Evolutionary conservation across 2,888 invertebrate genomes (phyloP).

Genomic region (Hipparchia semele): DNA sequence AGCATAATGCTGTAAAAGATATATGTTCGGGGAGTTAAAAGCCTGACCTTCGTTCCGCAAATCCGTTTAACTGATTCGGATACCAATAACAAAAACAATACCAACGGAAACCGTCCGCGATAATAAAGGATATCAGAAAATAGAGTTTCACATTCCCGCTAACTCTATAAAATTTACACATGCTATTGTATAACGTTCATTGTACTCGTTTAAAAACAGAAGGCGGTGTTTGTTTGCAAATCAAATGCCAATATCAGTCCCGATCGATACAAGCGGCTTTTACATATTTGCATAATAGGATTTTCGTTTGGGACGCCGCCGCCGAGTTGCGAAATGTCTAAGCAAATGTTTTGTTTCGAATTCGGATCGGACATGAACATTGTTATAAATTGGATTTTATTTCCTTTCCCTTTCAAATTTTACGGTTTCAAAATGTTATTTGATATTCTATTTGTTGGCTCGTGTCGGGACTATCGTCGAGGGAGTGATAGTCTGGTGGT

Average conservation of each 20-base stretch:
- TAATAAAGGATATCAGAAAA: slow-evolving; percentile 17
- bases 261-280: slow-evolving; percentile 75
- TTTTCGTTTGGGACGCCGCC: slow-evolving; percentile 54
- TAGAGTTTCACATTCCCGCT: slow-evolving; percentile 8
- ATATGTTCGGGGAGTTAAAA: too few relatives aligned
- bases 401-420: slow-evolving; percentile 20
- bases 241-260: slow-evolving; percentile 75
- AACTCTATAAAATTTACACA: slow-evolving; percentile 20
- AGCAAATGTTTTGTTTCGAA: slow-evolving; percentile 40
- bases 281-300: slow-evolving; percentile 79
- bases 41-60: background rate
- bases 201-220: slow-evolving; percentile 65
- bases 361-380: slow-evolving; percentile 26
- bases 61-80: background rate
- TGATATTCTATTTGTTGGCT: slow-evolving; percentile 11
- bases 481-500: too few relatives aligned
- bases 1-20: too few relatives aligned
- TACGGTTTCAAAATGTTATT: slow-evolving; percentile 7
- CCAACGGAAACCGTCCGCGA: background rate
- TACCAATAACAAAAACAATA: slow-evolving; percentile 5
- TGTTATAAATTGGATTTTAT: slow-evolving; percentile 24
- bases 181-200: slow-evolving; percentile 20
- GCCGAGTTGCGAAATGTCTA: slow-evolving; percentile 50
- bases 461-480: background rate
- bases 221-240: slow-evolving; percentile 74